A percentile compares a stretch with the other conserved stretches of the same genome.
These are phyloP conservation scores for Rattus rattus DNA, from an alignment of 2,113 vertebrate species.

Conservation along the genomic window DNA sequence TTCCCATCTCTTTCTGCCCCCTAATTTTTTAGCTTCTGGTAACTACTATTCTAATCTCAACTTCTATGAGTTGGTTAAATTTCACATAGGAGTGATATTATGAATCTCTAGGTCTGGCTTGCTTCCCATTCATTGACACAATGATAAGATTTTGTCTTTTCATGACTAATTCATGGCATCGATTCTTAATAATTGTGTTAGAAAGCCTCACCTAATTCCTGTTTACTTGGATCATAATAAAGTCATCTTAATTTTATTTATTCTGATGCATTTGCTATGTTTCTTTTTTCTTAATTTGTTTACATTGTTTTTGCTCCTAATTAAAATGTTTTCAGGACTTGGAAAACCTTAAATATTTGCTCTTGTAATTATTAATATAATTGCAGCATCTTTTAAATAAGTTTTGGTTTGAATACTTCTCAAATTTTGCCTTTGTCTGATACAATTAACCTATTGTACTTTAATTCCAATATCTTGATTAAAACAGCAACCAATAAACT, in stretches of 20 bases:
- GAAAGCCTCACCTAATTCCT: neutral
- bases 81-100: neutral
- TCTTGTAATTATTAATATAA: neutral
- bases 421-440: neutral
- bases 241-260: neutral
- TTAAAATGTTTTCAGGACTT: neutral
- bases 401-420: neutral
- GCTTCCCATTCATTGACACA: neutral
- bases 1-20: neutral
- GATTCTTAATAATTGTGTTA: neutral
- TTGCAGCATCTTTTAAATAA: neutral
- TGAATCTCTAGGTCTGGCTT: neutral
- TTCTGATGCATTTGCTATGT: neutral
- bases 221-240: neutral
- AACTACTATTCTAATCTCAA: neutral
- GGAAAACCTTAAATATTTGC: constrained; percentile 44
- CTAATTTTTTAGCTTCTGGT: neutral
- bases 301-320: neutral
- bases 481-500: neutral
- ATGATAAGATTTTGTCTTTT: neutral
- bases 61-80: neutral
- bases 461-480: neutral
- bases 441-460: neutral
- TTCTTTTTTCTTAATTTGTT: neutral
- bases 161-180: neutral